These are phyloP conservation scores for Brachypterus glaber DNA, from an alignment of 2,888 invertebrate genomes.

Conservation along the genomic window DNA sequence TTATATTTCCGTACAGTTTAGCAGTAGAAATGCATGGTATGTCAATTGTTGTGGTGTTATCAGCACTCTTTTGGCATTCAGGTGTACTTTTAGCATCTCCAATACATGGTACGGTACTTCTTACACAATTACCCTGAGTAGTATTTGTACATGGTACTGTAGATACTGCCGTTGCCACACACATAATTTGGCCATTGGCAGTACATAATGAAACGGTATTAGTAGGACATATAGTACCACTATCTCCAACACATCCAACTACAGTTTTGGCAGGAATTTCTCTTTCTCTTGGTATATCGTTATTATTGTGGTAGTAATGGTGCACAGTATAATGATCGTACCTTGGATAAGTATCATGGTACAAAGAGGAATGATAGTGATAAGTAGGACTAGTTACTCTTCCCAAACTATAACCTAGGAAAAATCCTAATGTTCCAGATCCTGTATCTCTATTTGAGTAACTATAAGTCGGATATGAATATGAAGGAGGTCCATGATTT, in stretches of 20 bases:
- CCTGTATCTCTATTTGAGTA: constrained; percentile 17
- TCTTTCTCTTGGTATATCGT: constrained; percentile 22
- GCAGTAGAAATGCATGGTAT: constrained; percentile 25
- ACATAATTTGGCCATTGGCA: constrained; percentile 30
- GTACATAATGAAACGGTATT: constrained; percentile 31
- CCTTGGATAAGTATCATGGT: constrained; percentile 20
- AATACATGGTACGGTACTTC: constrained; percentile 26
- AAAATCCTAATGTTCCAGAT: constrained; percentile 21
- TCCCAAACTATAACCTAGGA: constrained; percentile 20
- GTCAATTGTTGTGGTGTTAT: constrained; percentile 20
- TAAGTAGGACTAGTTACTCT: constrained; percentile 19
- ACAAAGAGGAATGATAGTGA: constrained; percentile 16
- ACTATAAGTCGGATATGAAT: too few species aligned
- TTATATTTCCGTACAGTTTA: constrained; percentile 15
- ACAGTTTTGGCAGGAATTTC: constrained; percentile 25
- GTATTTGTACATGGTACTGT: constrained; percentile 27
- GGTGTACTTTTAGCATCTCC: constrained; percentile 17
- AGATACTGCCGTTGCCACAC: constrained; percentile 24
- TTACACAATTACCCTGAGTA: constrained; percentile 23
- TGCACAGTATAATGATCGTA: constrained; percentile 27
- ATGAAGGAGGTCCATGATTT: too few species aligned
- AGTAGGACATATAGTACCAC: constrained; percentile 28
- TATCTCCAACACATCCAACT: constrained; percentile 26
- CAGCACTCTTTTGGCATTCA: constrained; percentile 23
- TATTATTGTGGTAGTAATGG: constrained; percentile 28